Base-by-base conservation (phyloP, 2,888 invertebrate species). In the Ganaspis brasiliensis region DNA sequence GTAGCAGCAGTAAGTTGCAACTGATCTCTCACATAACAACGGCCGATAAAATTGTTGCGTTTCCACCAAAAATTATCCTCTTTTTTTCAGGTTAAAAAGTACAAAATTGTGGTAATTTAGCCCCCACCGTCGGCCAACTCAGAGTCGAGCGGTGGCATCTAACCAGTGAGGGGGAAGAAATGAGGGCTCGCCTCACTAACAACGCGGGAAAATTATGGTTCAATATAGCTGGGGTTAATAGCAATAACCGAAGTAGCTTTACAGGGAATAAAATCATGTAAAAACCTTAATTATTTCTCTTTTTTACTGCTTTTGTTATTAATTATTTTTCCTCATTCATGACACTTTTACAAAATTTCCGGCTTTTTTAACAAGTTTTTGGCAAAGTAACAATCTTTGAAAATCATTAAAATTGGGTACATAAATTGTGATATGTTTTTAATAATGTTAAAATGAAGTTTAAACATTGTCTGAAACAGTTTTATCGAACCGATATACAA, bases 1-100 rank as follows among this genome's bases (percentile, higher is more conserved):
- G 90, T 86, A 87, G 88, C 87, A 86, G 85, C 87, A 90, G 90
- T 90, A 90, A 89, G 86, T 89, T 87, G 88, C 88, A 89, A 90
- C 90, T 90, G 90, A 90, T 90, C 90, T 89, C 90, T 89, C 90
- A 87, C 89, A 90, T 89, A 90, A 90, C 90, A 89, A 89, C 89
- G 88, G 85, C 88, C 89, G 90, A 90, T 90, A 90, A 90, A 90
- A 90, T 90, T 90, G 89, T 90, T 90, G 90, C 90, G 91, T 90
- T 90, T 90, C 90, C 87, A 90, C 90, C 90, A 90, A 90, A 90
- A 90, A 90, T 90, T 89, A 90, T 90, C 89, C 88, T 88, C 89
- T 87, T 87, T 88, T 87, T 89, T 87, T 85, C 86, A 82, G 87
- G 85, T 89, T 86, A 89, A 90, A 89, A 90, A 90, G 89, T 90